Percentiles rank a stretch among this genome's conserved stretches.
Evolutionary conservation across 2,888 invertebrate species (phyloP).

Genomic region (Trisateles emortualis): DNA sequence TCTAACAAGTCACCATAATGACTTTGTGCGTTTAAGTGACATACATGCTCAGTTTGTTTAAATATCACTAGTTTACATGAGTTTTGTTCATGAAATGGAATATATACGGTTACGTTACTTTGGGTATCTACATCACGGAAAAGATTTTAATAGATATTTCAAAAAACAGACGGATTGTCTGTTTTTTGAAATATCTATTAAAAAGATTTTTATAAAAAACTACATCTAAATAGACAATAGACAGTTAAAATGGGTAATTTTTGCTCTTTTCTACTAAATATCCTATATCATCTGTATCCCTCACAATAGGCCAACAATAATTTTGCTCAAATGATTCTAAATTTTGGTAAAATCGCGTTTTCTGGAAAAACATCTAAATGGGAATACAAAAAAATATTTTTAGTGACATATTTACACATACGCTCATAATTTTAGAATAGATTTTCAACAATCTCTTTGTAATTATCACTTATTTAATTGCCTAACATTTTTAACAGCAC

Average conservation of each 20-base stretch:
- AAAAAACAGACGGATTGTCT: slow-evolving; percentile 4
- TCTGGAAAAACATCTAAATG: not conserved
- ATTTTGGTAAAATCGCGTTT: slow-evolving; percentile 1
- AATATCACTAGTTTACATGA: slow-evolving; percentile 1
- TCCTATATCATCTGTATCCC: not conserved
- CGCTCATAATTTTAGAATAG: not conserved
- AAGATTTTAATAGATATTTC: slow-evolving; percentile 1
- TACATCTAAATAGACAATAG: not conserved
- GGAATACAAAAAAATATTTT: too few species aligned
- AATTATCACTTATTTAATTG: too few species aligned
- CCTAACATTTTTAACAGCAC: too few species aligned
- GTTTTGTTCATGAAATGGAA: slow-evolving; percentile 1
- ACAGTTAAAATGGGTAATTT: not conserved
- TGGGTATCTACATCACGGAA: not conserved
- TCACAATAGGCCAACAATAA: slow-evolving; percentile 2
- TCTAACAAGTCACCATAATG: too few species aligned
- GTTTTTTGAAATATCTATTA: not conserved
- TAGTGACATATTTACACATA: not conserved
- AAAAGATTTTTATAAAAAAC: not conserved
- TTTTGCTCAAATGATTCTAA: slow-evolving; percentile 1
- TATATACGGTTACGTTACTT: not conserved
- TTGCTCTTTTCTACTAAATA: not conserved
- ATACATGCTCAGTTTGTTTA: too few species aligned
- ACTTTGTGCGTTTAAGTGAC: too few species aligned
- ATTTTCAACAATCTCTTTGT: too few species aligned